Evolutionary conservation across 1,140 invertebrate species (phyloP).

Genomic region (Sitodiplosis mosellana): DNA sequence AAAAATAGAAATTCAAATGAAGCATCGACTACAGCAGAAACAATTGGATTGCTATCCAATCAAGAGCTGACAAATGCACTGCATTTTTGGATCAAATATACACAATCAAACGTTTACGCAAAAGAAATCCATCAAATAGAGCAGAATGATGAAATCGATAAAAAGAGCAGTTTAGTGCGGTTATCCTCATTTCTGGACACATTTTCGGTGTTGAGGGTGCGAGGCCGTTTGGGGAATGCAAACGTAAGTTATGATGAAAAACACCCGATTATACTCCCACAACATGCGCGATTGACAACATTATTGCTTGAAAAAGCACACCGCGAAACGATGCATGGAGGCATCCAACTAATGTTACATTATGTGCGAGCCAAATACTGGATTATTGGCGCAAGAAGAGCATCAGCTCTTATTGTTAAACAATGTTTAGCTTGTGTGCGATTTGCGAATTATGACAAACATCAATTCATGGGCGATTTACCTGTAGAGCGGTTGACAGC

Average conservation of each 20-base stretch:
- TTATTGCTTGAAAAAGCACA: slow-evolving; percentile 13
- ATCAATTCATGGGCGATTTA: slow-evolving; percentile 18
- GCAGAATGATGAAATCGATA: no score
- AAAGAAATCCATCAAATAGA: no score
- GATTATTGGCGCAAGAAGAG: slow-evolving; percentile 8
- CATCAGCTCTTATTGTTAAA: slow-evolving; percentile 1
- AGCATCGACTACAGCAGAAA: no score
- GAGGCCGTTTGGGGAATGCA: slow-evolving; percentile 8
- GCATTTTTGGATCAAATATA: no score
- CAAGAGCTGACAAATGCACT: no score
- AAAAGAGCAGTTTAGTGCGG: slow-evolving; percentile 2
- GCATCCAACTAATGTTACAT: slow-evolving; percentile 1
- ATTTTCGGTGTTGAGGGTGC: slow-evolving; percentile 10
- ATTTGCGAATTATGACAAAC: not conserved
- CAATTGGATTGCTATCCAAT: no score
- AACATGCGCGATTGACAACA: slow-evolving; percentile 6
- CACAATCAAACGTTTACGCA: no score
- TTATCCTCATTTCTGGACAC: slow-evolving; percentile 10
- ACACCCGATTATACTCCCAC: slow-evolving; percentile 8
- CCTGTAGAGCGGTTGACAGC: slow-evolving; percentile 13
- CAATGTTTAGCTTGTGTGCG: slow-evolving; percentile 11
- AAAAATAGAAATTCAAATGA: no score
- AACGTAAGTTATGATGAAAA: slow-evolving; percentile 4
- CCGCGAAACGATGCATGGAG: slow-evolving; percentile 10
- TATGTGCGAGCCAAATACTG: slow-evolving; percentile 9